These are phyloP conservation scores for Myotis brandtii DNA, from an alignment of 2,113 vertebrate genomes.

Conservation along the genomic window DNA sequence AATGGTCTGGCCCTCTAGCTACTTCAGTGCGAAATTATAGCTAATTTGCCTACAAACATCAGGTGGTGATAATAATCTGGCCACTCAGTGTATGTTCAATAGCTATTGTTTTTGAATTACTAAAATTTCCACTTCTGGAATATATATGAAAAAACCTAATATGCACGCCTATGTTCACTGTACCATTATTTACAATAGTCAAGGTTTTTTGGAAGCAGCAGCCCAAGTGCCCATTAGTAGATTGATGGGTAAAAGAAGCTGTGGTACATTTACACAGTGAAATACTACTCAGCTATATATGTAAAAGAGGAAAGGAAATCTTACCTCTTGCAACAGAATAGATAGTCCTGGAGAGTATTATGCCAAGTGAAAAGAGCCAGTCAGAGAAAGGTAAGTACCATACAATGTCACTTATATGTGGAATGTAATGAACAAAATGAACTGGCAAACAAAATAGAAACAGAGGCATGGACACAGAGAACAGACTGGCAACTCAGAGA, in stretches of 20 bases:
- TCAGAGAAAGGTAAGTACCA: background rate
- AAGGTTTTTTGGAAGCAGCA: background rate
- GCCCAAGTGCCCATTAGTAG: background rate
- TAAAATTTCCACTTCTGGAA: background rate
- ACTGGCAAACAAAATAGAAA: background rate
- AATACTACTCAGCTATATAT: background rate
- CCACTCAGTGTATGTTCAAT: constrained; percentile 7
- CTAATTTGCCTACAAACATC: no score
- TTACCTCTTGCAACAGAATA: background rate
- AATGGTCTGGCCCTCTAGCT: no score
- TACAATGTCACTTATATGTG: background rate
- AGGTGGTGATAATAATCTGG: no score
- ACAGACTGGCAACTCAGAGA: background rate
- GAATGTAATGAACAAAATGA: background rate
- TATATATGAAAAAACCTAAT: background rate
- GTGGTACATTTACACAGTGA: background rate
- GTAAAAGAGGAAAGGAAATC: background rate
- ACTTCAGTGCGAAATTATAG: no score
- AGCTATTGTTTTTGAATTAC: constrained; percentile 29
- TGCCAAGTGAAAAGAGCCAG: background rate
- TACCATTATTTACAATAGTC: background rate
- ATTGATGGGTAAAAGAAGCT: background rate
- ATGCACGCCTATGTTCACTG: background rate
- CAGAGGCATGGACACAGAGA: background rate
- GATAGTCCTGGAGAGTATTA: background rate